These are phyloP conservation scores for Aphelocoma coerulescens DNA, from an alignment of 2,113 vertebrate species.

Conservation along the genomic window DNA sequence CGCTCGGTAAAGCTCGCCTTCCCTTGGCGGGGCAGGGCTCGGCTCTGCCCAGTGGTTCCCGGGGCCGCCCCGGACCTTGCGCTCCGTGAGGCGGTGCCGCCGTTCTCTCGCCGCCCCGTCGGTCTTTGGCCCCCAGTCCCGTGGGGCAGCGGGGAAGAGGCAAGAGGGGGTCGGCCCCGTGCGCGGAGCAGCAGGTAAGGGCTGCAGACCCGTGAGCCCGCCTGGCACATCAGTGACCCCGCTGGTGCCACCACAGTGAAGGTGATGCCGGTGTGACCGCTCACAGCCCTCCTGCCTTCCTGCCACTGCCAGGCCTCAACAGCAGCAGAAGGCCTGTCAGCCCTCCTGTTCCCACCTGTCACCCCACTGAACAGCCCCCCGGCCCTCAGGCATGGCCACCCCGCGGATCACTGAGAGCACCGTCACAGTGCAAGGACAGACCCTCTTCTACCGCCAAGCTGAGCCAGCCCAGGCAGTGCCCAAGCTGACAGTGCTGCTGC, in stretches of 20 bases:
- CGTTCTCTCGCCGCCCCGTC: neutral
- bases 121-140: neutral
- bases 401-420: conserved; percentile 70
- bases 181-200: neutral
- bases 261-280: neutral
- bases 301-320: accelerated
- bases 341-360: neutral
- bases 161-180: neutral
- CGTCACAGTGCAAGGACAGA: conserved; percentile 72
- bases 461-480: conserved; percentile 46
- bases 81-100: neutral
- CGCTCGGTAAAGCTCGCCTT: neutral
- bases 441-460: conserved; percentile 85
- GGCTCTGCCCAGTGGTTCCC: neutral
- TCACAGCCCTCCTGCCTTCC: neutral
- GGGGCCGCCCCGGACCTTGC: neutral
- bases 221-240: neutral
- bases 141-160: neutral
- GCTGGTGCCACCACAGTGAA: neutral
- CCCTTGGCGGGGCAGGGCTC: too few relatives aligned
- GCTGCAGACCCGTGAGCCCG: neutral
- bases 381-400: conserved; percentile 70
- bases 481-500: conserved; percentile 78
- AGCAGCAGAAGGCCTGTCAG: accelerated
- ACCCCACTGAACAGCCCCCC: accelerated